Evolutionary conservation across 2,113 vertebrate genomes (phyloP), one percentile per base, ranked within the genome.

Genomic region (Tachysurus fulvidraco): DNA sequence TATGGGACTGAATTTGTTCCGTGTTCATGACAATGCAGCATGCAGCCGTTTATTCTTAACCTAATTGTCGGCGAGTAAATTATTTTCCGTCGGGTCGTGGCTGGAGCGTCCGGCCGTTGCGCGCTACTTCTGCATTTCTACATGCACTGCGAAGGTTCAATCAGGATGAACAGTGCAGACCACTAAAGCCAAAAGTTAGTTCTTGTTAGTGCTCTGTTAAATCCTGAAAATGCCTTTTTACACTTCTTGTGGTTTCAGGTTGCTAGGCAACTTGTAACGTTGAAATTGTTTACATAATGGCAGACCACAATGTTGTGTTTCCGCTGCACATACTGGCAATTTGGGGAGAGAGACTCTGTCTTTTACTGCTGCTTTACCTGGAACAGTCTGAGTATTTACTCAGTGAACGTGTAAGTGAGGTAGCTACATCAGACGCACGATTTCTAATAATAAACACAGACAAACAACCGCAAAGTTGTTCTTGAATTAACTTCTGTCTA

Each of bases 201-300:
- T 59, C 19, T 41, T 21, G 25, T 28, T 28, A n/a, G 6, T 12
- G 16, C n/a, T 59, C 77, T 30, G 28, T 50, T 28, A 13, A 54
- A 30, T 78, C 50, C 25, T n/a, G 46, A 76, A 52, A 76, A 52
- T 52, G 46, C 12, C 23, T 30, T 80, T 59, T 80, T 23, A 59
- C 28, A 55, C 52, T 46, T 59, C 28, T 80, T 59, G 78, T 59
- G 54, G 78, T 80, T 80, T 80, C 28, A 5, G 30, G 78, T 80
- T 59, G 78, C 78, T 80, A 80, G 78, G 55, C 78, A 59, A 80
- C 59, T 80, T 59, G 54, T 59, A 41, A 59, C 30, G 23, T 12
- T 41, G 78, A 23, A 41, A 59, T 80, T 59, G 28, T 80, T 80
- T 80, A 59, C 21, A 36, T 59, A 41, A 59, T 14, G 30, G 19